Base-by-base conservation (phyloP, 92 coral and sea anemone genomes). In the Actinernus sp. region DNA sequence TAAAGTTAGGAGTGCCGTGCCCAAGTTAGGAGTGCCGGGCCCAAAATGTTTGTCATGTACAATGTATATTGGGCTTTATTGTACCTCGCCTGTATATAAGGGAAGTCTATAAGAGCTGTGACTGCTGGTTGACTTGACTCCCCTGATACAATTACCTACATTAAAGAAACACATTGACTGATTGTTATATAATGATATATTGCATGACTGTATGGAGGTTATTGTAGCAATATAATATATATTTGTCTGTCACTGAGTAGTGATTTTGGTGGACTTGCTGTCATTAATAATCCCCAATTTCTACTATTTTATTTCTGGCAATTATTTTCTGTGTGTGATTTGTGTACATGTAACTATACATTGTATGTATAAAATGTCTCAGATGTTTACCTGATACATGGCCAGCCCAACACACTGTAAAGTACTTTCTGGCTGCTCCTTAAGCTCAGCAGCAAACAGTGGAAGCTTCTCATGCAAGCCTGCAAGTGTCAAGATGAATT, bases 381-480 rank as follows among this genome's bases (percentile, higher is more conserved):
- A 45, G n/a, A n/a, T n/a, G n/a, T n/a, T 38, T 26, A 94, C 99
- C 97, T 95, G 99, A 60, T 93, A 84, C 9, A 89, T 82, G 25
- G 99, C 99, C 28, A 95, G 78, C 50, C 99, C 93, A 67, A 95
- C 60, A 34, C 86, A 69, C 38, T 80, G 85, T 25, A 95, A 71
- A 17, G 72, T 79, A 26, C 28, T 79, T 19, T 60, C 86, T 31
- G 99, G 99, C 34, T 72, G 71, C 38, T 91, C 99, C 56, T 68
- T 71, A 8, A 95, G 83, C 45, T 95, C 97, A 43, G 58, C 71
- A 2, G 84, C 84, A 26, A 95, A 55, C 14, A 77, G 65, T 3
- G 99, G 96, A 16, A 87, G 45, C 40, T 54, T 67, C 57, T 56
- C 75, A 29, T 54, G 48, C 22, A 92, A 73, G 14, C 57, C 93